These are phyloP conservation scores for Peromyscus aztecus DNA, from an alignment of 2,797 vertebrate genomes.

Conservation along the genomic window DNA sequence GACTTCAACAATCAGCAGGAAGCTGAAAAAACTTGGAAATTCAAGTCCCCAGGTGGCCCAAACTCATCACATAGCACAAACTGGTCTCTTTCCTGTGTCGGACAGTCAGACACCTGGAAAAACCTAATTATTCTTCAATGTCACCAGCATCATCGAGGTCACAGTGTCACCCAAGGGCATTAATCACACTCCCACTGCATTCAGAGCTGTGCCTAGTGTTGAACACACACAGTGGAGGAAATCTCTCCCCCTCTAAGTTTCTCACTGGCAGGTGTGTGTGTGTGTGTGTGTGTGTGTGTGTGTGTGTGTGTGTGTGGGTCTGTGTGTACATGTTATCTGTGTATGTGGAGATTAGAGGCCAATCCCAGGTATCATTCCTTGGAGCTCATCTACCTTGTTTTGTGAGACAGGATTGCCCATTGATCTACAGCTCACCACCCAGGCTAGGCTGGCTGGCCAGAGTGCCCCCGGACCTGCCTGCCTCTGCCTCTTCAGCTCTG, in stretches of 20 bases:
- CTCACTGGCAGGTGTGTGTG: background rate
- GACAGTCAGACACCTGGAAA: background rate
- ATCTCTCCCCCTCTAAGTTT: background rate
- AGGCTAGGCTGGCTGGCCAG: background rate
- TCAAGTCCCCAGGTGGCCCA: background rate
- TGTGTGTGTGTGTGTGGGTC: background rate
- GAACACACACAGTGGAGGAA: background rate
- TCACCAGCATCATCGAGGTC: background rate
- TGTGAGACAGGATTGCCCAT: background rate
- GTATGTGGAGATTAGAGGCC: background rate
- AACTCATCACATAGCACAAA: background rate
- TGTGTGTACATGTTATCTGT: background rate
- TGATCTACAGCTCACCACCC: background rate
- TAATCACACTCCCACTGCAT: background rate
- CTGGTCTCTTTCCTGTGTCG: background rate
- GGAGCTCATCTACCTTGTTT: background rate
- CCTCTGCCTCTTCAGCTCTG: background rate
- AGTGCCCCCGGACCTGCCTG: background rate
- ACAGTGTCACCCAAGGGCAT: background rate
- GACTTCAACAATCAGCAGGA: background rate
- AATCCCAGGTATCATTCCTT: background rate
- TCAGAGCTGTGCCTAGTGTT: accelerated
- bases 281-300: background rate
- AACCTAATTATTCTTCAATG: background rate
- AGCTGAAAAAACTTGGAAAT: background rate